Evolutionary conservation across 2,113 vertebrate species (phyloP), one percentile per base, ranked within the genome.

Genomic region (Rhynchomys soricoides): DNA sequence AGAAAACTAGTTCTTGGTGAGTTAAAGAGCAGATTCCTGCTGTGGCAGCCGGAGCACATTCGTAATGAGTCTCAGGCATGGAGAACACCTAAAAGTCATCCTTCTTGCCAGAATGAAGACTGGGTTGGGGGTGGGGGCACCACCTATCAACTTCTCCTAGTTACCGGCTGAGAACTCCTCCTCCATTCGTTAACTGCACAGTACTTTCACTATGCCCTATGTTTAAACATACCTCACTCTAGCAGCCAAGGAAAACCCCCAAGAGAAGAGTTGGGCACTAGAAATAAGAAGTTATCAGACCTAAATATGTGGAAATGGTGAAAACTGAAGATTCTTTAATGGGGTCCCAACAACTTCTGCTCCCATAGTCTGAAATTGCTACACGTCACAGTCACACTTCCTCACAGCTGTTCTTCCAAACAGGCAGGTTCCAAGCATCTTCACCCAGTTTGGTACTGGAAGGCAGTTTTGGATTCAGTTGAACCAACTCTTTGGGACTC

Each of bases 191-290:
- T 82, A 91, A 70, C 34, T 70, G 10, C 55, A 66, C 29, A 43
- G 64, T 45, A 82, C 45, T 97, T 94, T 52, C 5, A 24, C 15
- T 13, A 17, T 66, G 7, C 37, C 64, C 74, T 45, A 55, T 37
- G 9, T 50, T 85, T 19, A 88, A 96, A 34, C 83, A 78, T 86
- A 93, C 29, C 75, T 90, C 24, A 17, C 71, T 78, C 45, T n/a
- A 37, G 24, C 48, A 21, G 59, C 40, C 95, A 96, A 52, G 95
- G 45, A 91, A 94, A 96, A 40, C 12, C 43, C 31, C 37, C n/a
- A 88, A 17, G 45, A 45, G 91, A 52, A 91, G 55, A 13, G 22
- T 10, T 5, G 64, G 55, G 43, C 45, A 24, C 29, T 85, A 64
- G 48, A 93, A 70, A 34, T 40, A 87, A 37, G 59, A 95, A 96